Evolutionary conservation across 2,113 vertebrate species (phyloP), one percentile per base, ranked within the genome.

Genomic region (Anolis sagrei): DNA sequence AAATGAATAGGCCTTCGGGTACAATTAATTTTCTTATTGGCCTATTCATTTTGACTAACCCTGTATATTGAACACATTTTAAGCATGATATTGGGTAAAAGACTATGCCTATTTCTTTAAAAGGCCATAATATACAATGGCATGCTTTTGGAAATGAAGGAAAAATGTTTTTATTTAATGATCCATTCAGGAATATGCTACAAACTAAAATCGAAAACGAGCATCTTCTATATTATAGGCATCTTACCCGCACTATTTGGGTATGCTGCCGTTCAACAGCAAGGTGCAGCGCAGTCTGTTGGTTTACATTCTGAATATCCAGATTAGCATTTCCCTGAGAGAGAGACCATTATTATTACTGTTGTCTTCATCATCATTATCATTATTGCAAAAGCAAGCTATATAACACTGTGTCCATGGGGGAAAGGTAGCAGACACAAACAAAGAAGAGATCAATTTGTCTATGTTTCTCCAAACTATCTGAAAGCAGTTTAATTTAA

Each of bases 291-390:
- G 99, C 98, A 7, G 99, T 99, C 88, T 99, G 99, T 92, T 99
- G 98, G 95, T 99, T 99, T 78, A 98, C 98, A 32, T 99, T 99
- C 97, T 99, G 99, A 89, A 99, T 98, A 96, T 99, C 99, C 95
- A 99, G 93, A 94, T 98, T 99, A 91, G 99, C 99, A 74, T 78
- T 99, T 90, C 99, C 99, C 99, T 99, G 93, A 66, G 92, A 76
- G 69, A 95, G 64, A 91, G 13, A 78, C 79, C 19, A 27, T 85
- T 78, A 92, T 70, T 39, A 68, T 87, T 44, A 83, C 2, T 77
- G 77, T 25, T 39, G 48, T 84, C n/a, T n/a, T n/a, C 23, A 25
- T 66, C 54, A 58, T 58, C 54, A 13, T 58, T 58, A 58, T 58
- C 14, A 58, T 58, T 89, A 73, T 39, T 81, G 83, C 39, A 62